A percentile compares a stretch with the other conserved stretches of the same genome.
These are phyloP conservation scores for Bombus turneri DNA, from an alignment of 1,140 invertebrate species.

Conservation along the genomic window DNA sequence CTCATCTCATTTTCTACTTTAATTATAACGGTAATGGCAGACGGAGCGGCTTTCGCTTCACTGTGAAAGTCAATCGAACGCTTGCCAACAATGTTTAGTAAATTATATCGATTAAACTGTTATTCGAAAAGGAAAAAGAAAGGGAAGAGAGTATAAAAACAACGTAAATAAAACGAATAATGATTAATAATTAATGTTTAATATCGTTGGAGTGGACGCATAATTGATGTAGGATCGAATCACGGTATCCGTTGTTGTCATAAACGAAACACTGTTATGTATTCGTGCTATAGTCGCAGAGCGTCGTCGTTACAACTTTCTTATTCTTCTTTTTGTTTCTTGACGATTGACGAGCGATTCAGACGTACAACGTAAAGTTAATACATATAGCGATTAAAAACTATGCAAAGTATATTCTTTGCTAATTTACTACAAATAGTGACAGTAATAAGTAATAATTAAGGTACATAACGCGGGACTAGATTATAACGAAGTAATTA, in stretches of 20 bases:
- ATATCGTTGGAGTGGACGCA: too few species aligned
- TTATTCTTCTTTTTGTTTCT: too few species aligned
- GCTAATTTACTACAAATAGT: too few species aligned
- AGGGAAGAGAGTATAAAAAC: neutral
- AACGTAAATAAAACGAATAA: neutral
- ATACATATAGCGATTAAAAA: too few species aligned
- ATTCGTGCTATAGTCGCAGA: too few species aligned
- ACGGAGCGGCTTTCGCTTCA: neutral
- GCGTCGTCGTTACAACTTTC: too few species aligned
- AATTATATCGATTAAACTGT: neutral
- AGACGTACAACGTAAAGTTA: too few species aligned
- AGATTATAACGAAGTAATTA: neutral
- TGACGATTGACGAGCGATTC: too few species aligned
- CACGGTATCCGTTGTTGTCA: too few species aligned
- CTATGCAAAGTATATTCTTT: too few species aligned
- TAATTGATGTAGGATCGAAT: too few species aligned
- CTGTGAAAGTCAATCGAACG: neutral
- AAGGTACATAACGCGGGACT: neutral
- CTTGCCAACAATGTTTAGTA: neutral
- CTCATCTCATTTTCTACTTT: constrained; percentile 39
- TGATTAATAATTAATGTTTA: neutral
- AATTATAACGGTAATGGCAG: constrained; percentile 40
- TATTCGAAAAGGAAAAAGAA: neutral
- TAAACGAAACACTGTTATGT: too few species aligned
- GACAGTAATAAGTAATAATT: neutral